Evolutionary conservation across 2,113 vertebrate species (phyloP).

Genomic region (Zootoca vivipara): DNA sequence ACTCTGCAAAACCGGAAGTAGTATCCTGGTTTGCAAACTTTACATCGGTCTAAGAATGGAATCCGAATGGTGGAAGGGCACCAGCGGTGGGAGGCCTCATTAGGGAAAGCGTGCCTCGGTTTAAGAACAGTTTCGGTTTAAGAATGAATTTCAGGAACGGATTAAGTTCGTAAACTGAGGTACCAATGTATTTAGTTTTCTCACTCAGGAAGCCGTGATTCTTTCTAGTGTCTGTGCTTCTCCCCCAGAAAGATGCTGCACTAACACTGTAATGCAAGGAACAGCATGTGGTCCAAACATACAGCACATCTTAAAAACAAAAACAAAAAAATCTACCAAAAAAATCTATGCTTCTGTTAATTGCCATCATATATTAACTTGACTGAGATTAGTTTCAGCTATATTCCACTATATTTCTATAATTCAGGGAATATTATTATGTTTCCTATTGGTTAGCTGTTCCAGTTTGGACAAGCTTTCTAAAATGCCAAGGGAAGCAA

Average conservation of each 20-base stretch:
- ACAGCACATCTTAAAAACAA: neutral
- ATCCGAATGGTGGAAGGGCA: too few species aligned
- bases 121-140: too few species aligned
- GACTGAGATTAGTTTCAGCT: neutral
- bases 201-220: neutral
- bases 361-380: neutral
- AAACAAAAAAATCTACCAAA: neutral
- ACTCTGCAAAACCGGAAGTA: too few species aligned
- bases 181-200: neutral
- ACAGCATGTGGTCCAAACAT: neutral
- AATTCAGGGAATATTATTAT: neutral
- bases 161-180: too few species aligned
- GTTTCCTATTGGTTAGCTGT: neutral
- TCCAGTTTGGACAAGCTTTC: neutral
- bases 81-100: too few species aligned
- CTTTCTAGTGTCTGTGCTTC: neutral
- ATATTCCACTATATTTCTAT: neutral
- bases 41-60: too few species aligned
- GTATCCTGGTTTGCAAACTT: too few species aligned
- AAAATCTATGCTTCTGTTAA: neutral
- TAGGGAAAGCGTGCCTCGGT: too few species aligned
- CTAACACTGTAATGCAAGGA: neutral
- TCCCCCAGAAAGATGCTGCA: neutral
- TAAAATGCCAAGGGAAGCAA: constrained; percentile 17
- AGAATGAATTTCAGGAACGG: too few species aligned